Evolutionary conservation across 2,888 invertebrate species (phyloP), one percentile per base, ranked within the genome.

Genomic region (Pinctada fucata): DNA sequence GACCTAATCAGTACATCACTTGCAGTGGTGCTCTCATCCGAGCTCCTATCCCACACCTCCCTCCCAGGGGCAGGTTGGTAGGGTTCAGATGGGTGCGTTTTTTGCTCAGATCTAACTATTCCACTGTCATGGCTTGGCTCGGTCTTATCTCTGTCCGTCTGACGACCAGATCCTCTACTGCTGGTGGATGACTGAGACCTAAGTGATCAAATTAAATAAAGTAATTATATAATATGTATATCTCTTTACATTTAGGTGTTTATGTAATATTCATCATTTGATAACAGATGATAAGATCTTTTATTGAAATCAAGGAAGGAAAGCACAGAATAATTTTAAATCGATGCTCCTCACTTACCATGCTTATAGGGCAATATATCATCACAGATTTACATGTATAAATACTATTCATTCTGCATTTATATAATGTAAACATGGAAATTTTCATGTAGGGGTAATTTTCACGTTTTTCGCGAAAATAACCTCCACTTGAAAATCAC

Each of bases 1-100:
- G 88, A 88, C 45, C 78, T 77, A 16, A 89, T 86, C 3, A 88
- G 79, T 45, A 88, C 83, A 81, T 89, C 87, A 84, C 86, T 89
- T 13, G 87, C 87, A 51, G 88, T 87, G 2, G 87, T 86, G 80
- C 88, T 88, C 31, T 83, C 85, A 76, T 85, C 87, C 67, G 86
- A 86, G 16, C 84, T 86, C 47, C 79, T 69, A 31, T 84, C 82
- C 63, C 75, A 80, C 65, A 64, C 67, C 69, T 73, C 76, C 48
- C 72, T 71, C 49, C 75, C 78, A 48, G 72, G 65, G 69, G 75
- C 79, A 16, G 49, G 58, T 50, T 79, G 80, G 47, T 75, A 69
- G 13, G 81, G 81, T 67, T 78, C 75, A n/a, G 72, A 58, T 47
- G 82, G 82, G 2, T 81, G 76, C 58, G 83, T 81, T 66, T 79